phyloP scores from a whole-genome alignment of 2,797 vertebrate genomes.

The Sebastes oblongus region DNA sequence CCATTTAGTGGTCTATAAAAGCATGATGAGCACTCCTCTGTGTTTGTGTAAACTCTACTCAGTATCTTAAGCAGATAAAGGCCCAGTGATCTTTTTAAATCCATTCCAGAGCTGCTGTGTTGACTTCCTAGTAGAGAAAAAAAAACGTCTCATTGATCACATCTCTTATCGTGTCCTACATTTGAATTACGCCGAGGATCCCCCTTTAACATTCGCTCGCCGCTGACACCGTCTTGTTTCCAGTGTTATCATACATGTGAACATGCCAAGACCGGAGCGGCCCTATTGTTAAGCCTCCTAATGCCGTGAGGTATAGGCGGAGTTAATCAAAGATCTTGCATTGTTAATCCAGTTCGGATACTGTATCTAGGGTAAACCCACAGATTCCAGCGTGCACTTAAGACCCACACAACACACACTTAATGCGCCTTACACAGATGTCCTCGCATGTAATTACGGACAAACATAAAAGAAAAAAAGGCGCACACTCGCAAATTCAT shows the following conservation, averaged over 20 bases:
- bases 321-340: constrained; percentile 63
- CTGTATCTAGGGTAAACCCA: constrained; percentile 70
- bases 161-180: constrained; percentile 1
- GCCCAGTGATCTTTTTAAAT: constrained; percentile 56
- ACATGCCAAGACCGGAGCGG: neutral
- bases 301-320: constrained; percentile 20
- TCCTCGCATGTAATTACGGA: constrained; percentile 17
- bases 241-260: neutral
- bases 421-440: constrained; percentile 52
- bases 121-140: constrained; percentile 14
- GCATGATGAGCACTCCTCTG: constrained; percentile 5
- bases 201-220: neutral
- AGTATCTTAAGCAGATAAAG: constrained; percentile 67
- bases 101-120: constrained; percentile 31
- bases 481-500: neutral
- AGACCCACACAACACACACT: constrained; percentile 29
- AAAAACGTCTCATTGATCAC: constrained; percentile 45
- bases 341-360: constrained; percentile 69
- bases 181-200: neutral
- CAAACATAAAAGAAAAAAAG: neutral
- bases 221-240: neutral
- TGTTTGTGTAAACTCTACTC: constrained; percentile 50
- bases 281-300: constrained; percentile 37
- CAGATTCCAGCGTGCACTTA: constrained; percentile 39
- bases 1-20: constrained; percentile 28